These are phyloP conservation scores for Carpatolechia fugitivella DNA, from an alignment of 2,888 invertebrate genomes.

Conservation along the genomic window DNA sequence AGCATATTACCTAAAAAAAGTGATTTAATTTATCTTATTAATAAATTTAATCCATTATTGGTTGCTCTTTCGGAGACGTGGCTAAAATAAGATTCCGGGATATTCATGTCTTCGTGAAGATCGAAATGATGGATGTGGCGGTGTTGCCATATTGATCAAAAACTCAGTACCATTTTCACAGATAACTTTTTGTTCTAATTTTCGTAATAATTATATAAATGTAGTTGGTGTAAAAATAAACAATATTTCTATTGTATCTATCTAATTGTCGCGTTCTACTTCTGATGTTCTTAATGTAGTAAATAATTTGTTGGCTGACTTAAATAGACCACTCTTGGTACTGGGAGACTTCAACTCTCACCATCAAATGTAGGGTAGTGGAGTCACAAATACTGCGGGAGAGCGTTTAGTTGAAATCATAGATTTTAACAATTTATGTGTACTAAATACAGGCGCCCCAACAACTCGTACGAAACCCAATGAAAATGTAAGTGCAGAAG, in stretches of 20 bases:
- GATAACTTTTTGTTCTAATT: background rate
- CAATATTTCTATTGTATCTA: background rate
- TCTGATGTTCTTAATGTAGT: background rate
- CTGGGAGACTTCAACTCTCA: constrained; percentile 2
- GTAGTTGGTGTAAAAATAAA: background rate
- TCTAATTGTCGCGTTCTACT: background rate
- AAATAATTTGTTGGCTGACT: background rate
- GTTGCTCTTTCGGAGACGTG: background rate
- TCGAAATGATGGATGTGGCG: constrained; percentile 2
- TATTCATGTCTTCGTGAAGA: constrained; percentile 10
- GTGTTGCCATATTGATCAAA: background rate
- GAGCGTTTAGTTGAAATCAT: background rate
- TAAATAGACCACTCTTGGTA: background rate
- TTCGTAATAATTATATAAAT: too few species aligned
- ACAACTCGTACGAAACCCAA: background rate
- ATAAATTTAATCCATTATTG: background rate
- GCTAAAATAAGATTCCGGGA: too few species aligned
- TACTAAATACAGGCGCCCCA: too few species aligned
- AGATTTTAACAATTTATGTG: background rate
- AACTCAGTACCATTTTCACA: background rate
- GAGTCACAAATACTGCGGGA: background rate
- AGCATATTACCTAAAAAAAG: too few species aligned
- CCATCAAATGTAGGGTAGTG: too few species aligned
- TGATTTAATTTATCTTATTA: background rate
- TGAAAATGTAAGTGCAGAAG: background rate